Conservation (phyloP, 2,797 vertebrate genomes). For the Echiichthys vipera region DNA sequence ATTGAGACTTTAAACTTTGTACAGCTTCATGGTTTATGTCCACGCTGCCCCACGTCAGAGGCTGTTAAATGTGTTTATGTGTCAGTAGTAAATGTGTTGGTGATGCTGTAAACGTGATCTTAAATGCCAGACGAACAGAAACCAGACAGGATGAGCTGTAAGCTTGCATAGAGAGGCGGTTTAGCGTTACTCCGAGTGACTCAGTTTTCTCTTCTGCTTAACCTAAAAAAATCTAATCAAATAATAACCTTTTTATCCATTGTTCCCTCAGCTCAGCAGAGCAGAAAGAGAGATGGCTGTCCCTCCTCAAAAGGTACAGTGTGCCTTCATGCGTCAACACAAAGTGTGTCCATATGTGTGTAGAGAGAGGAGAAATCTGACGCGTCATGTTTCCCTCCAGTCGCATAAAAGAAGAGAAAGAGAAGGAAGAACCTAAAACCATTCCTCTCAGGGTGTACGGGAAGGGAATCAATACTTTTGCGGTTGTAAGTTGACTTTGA, state of each 20-base stretch:
- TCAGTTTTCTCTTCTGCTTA: background rate
- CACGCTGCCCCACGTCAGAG: background rate
- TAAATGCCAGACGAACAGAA: background rate
- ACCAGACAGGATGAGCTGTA: slow-evolving; percentile 1
- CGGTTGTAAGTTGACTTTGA: slow-evolving; percentile 87
- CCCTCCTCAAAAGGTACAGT: slow-evolving; percentile 86
- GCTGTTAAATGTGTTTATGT: slow-evolving; percentile 11
- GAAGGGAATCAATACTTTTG: slow-evolving; percentile 91
- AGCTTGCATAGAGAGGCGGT: background rate
- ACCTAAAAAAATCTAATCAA: slow-evolving; percentile 4
- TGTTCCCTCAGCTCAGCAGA: slow-evolving; percentile 85
- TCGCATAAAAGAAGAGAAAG: slow-evolving; percentile 93
- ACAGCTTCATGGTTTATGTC: background rate
- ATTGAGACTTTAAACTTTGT: background rate
- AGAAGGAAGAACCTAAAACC: slow-evolving; percentile 92
- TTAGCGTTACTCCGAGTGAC: background rate
- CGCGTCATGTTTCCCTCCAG: slow-evolving; percentile 64
- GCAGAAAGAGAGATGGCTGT: slow-evolving; percentile 88
- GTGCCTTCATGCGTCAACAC: background rate
- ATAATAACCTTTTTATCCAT: background rate
- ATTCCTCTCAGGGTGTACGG: slow-evolving; percentile 94
- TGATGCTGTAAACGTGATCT: slow-evolving; percentile 24
- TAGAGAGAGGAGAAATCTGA: background rate
- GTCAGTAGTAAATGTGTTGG: background rate
- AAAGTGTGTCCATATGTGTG: background rate